phyloP scores from a whole-genome alignment of 2,113 vertebrate species.

The Melanostigma gelatinosum region DNA sequence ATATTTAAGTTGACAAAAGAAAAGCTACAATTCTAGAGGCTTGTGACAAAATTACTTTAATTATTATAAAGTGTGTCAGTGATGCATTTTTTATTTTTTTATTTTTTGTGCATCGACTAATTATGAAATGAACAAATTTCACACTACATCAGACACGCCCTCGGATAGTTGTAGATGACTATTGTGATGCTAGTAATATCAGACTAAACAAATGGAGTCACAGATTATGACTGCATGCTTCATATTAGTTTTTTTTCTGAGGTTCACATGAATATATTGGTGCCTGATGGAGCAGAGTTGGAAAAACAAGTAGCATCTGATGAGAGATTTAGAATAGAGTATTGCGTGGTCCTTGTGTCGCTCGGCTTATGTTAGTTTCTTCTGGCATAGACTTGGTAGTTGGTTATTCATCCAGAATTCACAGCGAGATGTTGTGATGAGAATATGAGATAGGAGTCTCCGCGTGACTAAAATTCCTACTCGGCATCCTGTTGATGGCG shows the following conservation, averaged over 20 bases:
- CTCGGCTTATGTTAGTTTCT: constrained; percentile 21
- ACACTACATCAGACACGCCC: neutral
- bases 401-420: constrained; percentile 24
- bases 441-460: neutral
- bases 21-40: neutral
- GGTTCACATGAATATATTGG: neutral
- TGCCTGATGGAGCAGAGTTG: neutral
- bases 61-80: neutral
- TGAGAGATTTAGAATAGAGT: constrained; percentile 27
- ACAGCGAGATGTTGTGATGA: constrained; percentile 25
- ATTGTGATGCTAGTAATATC: neutral
- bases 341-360: neutral
- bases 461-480: neutral
- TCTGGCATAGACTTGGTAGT: neutral
- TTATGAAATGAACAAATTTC: neutral
- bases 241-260: neutral
- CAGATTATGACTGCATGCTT: neutral
- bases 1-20: neutral
- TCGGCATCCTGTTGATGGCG: neutral
- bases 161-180: neutral
- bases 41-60: neutral
- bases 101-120: neutral
- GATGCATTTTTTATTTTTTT: neutral
- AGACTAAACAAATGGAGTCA: neutral
- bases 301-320: neutral